Evolutionary conservation across 2,113 vertebrate genomes (phyloP), one percentile per base, ranked within the genome.

Genomic region (Crypturellus undulatus): DNA sequence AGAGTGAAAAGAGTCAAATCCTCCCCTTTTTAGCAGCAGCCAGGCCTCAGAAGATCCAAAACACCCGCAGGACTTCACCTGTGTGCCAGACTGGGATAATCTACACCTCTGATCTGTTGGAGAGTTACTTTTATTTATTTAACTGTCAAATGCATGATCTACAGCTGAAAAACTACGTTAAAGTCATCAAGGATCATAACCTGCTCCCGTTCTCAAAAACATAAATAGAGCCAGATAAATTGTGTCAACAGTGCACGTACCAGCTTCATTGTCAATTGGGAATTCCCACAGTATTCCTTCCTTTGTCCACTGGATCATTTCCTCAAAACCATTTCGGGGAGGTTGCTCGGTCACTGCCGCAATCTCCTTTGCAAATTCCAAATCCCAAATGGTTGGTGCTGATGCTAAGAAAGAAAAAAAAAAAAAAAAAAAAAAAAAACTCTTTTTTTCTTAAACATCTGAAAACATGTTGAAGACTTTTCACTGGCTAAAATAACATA

Each of bases 291-390:
- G 91, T 88, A 98, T 99, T 30, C 99, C 99, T 19, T 99, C 98
- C 95, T 98, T 98, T 14, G 99, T 99, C 99, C 99, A 99, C 96
- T 99, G 97, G 88, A 99, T 99, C 98, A 99, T 99, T 94, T 99
- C 99, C 85, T 99, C 99, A 96, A 99, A 98, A n/a, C 98, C 98
- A 1, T 99, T 99, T 19, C 96, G 97, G n/a, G 98, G 98, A 45
- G 83, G 91, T 49, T 98, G 98, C 28, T 98, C 97, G 56, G 84
- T 92, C 9, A 95, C 30, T 43, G 87, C 65, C 24, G 97, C 98
- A 65, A 99, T 81, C 47, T 98, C 85, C 89, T 98, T 97, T 3
- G 98, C 99, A 93, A 99, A 98, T 64, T 99, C 99, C 73, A 99
- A 26, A 89, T 99, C 99, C 99, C 99, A 99, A 40, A 99, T 97